Evolutionary conservation across 2,888 invertebrate species (phyloP), one percentile per base, ranked within the genome.

Genomic region (Sesia apiformis): DNA sequence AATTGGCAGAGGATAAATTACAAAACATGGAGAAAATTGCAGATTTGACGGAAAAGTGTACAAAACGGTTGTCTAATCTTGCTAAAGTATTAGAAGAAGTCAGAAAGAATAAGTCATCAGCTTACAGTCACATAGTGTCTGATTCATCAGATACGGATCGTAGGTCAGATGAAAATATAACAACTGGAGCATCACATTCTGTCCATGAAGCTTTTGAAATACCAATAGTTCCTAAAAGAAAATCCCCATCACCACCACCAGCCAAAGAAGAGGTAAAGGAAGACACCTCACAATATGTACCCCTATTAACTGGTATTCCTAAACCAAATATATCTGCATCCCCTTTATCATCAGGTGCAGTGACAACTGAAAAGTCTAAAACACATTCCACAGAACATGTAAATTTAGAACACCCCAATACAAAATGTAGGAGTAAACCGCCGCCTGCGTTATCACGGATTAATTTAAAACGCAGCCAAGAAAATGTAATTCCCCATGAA

Each of bases 401-500:
- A 6, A 39, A 38, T 5, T 40, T 23, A 38, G 64, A 65, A 41
- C 52, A 56, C 38, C 53, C 50, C 6, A 57, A 52, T 40, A 53
- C 58, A 5, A 84, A 78, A 66, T 59, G 38, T 54, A 81, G 77
- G 63, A 65, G 64, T 3, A 82, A 73, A 58, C 89, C 89, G 23
- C 89, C 89, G n/a, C 79, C 89, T n/a, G 86, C 86, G 3, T 64
- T 88, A 40, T 75, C 81, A 38, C 76, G 88, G 39, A 68, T 81
- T 50, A 70, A 76, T 67, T 72, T 86, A 52, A 89, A 82, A 70
- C 67, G 75, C 57, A 71, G 66, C 3, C 72, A 78, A 58, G 84
- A 82, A 46, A 60, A 65, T 55, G 58, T 83, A n/a, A 61, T 78
- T 53, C 89, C 90, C 0, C 93, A 93, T 65, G 93, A 93, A 71